phyloP scores from a whole-genome alignment of 30 jellyfish, hydroid and myxozoan species.

The Catostylus mosaicus region DNA sequence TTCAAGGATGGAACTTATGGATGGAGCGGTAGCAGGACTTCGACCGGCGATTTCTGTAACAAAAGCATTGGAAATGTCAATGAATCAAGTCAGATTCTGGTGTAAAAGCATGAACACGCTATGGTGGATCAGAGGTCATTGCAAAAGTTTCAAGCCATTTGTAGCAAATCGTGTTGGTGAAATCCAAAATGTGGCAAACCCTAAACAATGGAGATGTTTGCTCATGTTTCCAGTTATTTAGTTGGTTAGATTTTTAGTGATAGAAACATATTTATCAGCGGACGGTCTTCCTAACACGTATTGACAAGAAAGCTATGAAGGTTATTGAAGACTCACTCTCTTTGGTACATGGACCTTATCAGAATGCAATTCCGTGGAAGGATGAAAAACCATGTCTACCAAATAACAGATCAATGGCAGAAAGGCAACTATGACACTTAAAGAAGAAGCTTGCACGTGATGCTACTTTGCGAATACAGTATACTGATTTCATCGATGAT shows the following conservation, averaged over 20 bases:
- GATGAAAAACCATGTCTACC: conserved; percentile 37
- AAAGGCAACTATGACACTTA: conserved; percentile 11
- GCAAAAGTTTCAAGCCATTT: conserved; percentile 52
- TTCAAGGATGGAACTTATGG: conserved; percentile 68
- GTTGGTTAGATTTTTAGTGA: neutral
- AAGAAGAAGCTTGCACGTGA: conserved; percentile 24
- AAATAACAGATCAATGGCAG: conserved; percentile 36
- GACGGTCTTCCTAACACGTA: neutral
- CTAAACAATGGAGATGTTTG: conserved; percentile 61
- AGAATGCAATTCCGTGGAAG: conserved; percentile 61
- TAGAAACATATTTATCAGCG: too few species aligned
- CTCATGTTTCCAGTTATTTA: too few species aligned
- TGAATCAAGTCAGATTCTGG: conserved; percentile 43
- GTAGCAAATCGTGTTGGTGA: conserved; percentile 55
- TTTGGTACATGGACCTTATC: conserved; percentile 28
- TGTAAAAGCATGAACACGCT: conserved; percentile 59
- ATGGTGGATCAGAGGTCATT: conserved; percentile 62
- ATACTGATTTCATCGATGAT: conserved; percentile 29
- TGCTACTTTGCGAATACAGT: neutral
- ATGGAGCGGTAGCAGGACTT: conserved; percentile 37
- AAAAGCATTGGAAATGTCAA: conserved; percentile 20
- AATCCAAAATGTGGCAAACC: conserved; percentile 41
- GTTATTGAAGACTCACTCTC: conserved; percentile 33
- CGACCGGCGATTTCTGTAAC: conserved; percentile 20
- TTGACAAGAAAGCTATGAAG: conserved; percentile 46